Conservation (phyloP, 2,113 vertebrate genomes). For the Chaetodon auriga region DNA sequence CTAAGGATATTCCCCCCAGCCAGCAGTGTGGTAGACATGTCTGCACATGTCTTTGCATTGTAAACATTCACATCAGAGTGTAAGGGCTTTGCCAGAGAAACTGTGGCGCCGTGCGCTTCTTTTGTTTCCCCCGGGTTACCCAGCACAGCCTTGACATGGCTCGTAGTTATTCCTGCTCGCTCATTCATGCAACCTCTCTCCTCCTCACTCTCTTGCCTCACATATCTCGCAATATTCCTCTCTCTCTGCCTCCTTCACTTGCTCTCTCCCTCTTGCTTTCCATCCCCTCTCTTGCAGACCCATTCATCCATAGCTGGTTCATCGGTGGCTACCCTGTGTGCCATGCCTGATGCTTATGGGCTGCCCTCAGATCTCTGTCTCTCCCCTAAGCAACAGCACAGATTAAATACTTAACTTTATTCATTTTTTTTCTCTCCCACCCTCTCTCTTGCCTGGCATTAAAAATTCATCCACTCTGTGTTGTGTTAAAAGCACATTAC, state of each 20-base stretch:
- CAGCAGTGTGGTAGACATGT: slow-evolving; percentile 33
- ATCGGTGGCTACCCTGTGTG: slow-evolving; percentile 53
- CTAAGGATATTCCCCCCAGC: not conserved
- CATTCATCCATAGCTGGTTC: slow-evolving; percentile 64
- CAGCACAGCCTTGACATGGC: slow-evolving; percentile 64
- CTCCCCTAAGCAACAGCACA: slow-evolving; percentile 73
- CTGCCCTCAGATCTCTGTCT: slow-evolving; percentile 70
- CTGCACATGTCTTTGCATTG: slow-evolving; percentile 48
- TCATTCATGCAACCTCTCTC: slow-evolving; percentile 74
- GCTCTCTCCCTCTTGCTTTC: slow-evolving; percentile 36
- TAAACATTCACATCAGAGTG: slow-evolving; percentile 49
- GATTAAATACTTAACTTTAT: slow-evolving; percentile 83
- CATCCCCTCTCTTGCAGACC: slow-evolving; percentile 49
- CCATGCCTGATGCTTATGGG: slow-evolving; percentile 55
- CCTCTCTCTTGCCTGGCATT: slow-evolving; percentile 67
- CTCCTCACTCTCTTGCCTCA: slow-evolving; percentile 58
- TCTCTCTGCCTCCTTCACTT: slow-evolving; percentile 38
- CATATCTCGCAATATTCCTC: slow-evolving; percentile 56
- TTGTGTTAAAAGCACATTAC: slow-evolving; percentile 85
- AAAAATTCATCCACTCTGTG: slow-evolving; percentile 83
- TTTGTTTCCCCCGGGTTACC: slow-evolving; percentile 53
- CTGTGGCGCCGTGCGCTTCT: slow-evolving; percentile 34
- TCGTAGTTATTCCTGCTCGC: slow-evolving; percentile 76
- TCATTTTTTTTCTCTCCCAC: slow-evolving; percentile 58
- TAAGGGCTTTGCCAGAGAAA: slow-evolving; percentile 36